Conservation (phyloP, 2,888 invertebrate genomes). For the Strigamia transsilvanica region DNA sequence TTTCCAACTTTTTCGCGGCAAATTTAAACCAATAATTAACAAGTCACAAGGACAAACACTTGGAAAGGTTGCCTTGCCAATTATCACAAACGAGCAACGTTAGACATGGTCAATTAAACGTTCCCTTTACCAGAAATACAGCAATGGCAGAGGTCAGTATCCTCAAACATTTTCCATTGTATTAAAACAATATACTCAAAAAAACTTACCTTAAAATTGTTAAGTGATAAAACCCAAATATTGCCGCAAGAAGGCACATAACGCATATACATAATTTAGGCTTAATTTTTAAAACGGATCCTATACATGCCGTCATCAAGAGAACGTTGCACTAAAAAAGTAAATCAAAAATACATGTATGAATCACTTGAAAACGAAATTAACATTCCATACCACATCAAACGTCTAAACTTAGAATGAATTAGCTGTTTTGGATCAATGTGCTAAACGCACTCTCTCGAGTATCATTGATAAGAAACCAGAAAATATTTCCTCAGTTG, state of each 20-base stretch:
- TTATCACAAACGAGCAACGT: too few relatives aligned
- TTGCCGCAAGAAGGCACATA: neutral
- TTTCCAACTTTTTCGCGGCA: too few relatives aligned
- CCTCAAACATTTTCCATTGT: too few relatives aligned
- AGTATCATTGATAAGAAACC: neutral
- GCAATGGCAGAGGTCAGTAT: too few relatives aligned
- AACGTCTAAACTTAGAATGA: neutral
- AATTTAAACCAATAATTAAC: too few relatives aligned
- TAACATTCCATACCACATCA: neutral
- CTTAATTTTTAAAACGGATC: neutral
- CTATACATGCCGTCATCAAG: neutral
- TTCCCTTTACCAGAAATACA: too few relatives aligned
- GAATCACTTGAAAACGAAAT: neutral
- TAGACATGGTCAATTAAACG: too few relatives aligned
- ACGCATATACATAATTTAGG: neutral
- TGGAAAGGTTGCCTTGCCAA: too few relatives aligned
- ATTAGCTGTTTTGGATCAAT: neutral
- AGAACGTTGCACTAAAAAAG: neutral
- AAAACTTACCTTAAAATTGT: conserved; percentile 14
- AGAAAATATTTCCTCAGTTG: neutral
- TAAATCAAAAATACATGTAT: neutral
- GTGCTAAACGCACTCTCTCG: neutral
- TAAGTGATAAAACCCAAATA: neutral
- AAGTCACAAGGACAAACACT: too few relatives aligned
- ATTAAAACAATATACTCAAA: neutral